phyloP scores from a whole-genome alignment of 1,140 invertebrate species.

The Lanistes nyassanus region DNA sequence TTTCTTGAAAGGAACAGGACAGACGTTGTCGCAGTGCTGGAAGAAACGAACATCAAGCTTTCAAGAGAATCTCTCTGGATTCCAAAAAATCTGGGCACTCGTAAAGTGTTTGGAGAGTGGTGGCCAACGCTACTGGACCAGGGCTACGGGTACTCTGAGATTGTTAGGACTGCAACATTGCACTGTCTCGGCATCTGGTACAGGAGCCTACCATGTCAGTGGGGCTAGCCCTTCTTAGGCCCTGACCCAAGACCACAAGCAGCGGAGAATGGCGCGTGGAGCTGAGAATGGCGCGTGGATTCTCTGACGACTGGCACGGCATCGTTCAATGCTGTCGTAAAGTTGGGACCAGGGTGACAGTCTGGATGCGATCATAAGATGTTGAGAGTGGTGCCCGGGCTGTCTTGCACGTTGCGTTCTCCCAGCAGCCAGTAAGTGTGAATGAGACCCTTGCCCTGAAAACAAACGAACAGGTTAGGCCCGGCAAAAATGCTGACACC shows the following conservation, averaged over 20 bases:
- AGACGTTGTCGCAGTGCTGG: too few relatives aligned
- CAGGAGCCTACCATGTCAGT: background rate
- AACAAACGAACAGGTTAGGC: constrained; percentile 11
- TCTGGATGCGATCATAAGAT: constrained; percentile 14
- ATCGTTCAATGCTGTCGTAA: background rate
- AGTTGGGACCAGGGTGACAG: background rate
- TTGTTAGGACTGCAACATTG: too few relatives aligned
- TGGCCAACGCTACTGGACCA: too few relatives aligned
- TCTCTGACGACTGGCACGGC: background rate
- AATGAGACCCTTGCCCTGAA: constrained; percentile 84
- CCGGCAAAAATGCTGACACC: too few relatives aligned
- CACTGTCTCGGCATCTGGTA: background rate
- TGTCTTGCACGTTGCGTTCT: constrained; percentile 33
- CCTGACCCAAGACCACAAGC: background rate
- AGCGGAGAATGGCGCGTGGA: background rate
- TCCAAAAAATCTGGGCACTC: too few relatives aligned
- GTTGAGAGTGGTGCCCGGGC: constrained; percentile 5
- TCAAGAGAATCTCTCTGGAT: too few relatives aligned
- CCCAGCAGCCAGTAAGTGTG: constrained; percentile 88
- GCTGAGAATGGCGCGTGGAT: background rate
- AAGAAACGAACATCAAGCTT: too few relatives aligned
- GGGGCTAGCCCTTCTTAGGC: background rate
- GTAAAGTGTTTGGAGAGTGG: too few relatives aligned
- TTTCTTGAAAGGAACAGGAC: too few relatives aligned
- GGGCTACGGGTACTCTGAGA: too few relatives aligned